Evolutionary conservation across 2,113 vertebrate species (phyloP).

Genomic region (Elephantulus edwardii): DNA sequence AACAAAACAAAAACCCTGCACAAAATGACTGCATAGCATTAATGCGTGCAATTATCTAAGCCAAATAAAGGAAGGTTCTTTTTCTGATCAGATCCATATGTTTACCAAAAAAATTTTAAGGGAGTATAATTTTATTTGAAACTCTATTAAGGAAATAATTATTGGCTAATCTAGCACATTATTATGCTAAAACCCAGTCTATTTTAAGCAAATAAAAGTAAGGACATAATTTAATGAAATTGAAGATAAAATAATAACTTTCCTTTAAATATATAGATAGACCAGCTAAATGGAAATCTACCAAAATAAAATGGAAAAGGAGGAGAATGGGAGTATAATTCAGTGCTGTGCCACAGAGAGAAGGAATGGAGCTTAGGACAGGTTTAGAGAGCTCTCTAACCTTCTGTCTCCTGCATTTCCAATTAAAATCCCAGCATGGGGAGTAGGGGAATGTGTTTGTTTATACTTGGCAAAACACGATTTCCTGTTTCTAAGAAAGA

Average conservation of each 20-base stretch:
- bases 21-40: neutral
- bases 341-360: neutral
- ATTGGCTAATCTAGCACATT: no score
- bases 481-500: constrained; percentile 82
- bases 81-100: neutral
- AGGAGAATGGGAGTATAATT: constrained; percentile 15
- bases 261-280: constrained; percentile 2
- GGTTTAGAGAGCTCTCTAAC: constrained; percentile 71
- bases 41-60: neutral
- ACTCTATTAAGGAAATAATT: neutral
- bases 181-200: neutral
- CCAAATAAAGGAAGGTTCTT: neutral
- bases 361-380: constrained; percentile 50
- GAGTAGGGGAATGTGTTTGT: constrained; percentile 76
- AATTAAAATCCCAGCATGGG: constrained; percentile 73
- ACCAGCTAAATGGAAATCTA: neutral
- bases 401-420: constrained; percentile 75
- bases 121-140: neutral
- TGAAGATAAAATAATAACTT: neutral
- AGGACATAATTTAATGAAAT: neutral
- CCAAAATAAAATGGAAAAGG: neutral
- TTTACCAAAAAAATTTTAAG: neutral
- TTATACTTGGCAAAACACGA: constrained; percentile 77
- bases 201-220: constrained; percentile 7
- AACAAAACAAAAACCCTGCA: neutral